Base-by-base conservation (phyloP, 2,888 invertebrate species). In the Pollenia griseotomentosa region DNA sequence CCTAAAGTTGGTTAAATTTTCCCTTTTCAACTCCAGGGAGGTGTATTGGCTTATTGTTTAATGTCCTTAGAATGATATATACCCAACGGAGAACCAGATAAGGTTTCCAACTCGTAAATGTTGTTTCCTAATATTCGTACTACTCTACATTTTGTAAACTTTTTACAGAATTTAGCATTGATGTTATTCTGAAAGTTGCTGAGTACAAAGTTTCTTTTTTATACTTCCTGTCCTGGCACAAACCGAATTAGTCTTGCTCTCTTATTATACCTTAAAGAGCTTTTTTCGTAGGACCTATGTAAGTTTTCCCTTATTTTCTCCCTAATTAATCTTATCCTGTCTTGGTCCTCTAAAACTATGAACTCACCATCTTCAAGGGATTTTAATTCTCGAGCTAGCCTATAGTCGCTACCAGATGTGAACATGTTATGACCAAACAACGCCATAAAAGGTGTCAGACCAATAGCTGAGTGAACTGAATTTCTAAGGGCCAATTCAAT, bases 211-310 rank as follows among this genome's bases (percentile, higher is more conserved):
- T 44, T 65, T 44, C 65, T 65, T 16, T 9, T 19, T 11, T n/a
- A 65, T 5, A 65, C 44, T 44, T 65, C 44, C 23, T 65, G 65
- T 2, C 44, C 65, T 9, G 65, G 65, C 2, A 65, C 44, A 44
- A 65, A 65, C 2, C 65, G 44, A 44, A 12, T 16, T 14, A 44
- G 14, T 40, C 44, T 42, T 7, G 65, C 65, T n/a, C 65, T 44
- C 16, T 40, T 16, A 14, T 65, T 40, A 65, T 65, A 65, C n/a
- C 65, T 42, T 2, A 65, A 4, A 6, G 65, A 42, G 16, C 44
- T 44, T 16, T 65, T 65, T 10, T 65, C 65, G 42, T 16, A 65
- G 4, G 9, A 3, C 7, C 7, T 23, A 19, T 33, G 59, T 5
- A 23, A 12, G 14, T 59, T 59, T 59, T 59, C 59, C 9, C 14